Percentiles rank a stretch among this genome's conserved stretches.
phyloP scores from a whole-genome alignment of 2,113 vertebrate species.

The Corythaeola cristata region DNA sequence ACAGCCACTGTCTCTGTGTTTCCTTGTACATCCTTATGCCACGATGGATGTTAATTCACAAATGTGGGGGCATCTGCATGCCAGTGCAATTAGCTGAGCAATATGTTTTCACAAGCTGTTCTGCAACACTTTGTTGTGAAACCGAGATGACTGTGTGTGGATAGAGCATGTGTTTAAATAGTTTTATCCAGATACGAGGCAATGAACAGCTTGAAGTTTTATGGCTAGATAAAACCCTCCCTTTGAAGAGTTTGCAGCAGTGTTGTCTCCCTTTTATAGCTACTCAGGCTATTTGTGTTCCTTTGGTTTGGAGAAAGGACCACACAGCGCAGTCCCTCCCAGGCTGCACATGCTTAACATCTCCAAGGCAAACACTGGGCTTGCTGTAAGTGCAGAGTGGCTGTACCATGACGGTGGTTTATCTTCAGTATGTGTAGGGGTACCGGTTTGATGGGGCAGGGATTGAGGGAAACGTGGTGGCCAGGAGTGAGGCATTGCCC shows the following conservation, averaged over 20 bases:
- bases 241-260: conserved; percentile 19
- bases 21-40: conserved; percentile 13
- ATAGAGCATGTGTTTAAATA: conserved; percentile 45
- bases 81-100: conserved; percentile 61
- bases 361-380: background rate
- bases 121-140: conserved; percentile 36
- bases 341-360: background rate
- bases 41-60: background rate
- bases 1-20: background rate
- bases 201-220: conserved; percentile 50
- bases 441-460: background rate
- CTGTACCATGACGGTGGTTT: background rate
- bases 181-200: background rate
- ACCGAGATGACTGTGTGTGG: conserved; percentile 19
- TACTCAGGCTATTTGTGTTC: background rate
- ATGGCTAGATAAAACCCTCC: conserved; percentile 30
- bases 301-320: background rate
- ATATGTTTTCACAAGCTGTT: conserved; percentile 68
- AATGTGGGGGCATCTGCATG: conserved; percentile 31
- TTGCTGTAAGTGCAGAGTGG: background rate
- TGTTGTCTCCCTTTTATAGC: conserved; percentile 3
- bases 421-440: background rate
- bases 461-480: background rate
- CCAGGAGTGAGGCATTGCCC: background rate
- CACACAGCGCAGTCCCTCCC: background rate